Conservation (phyloP, 2,888 invertebrate genomes). For the Dynastes grantii region DNA sequence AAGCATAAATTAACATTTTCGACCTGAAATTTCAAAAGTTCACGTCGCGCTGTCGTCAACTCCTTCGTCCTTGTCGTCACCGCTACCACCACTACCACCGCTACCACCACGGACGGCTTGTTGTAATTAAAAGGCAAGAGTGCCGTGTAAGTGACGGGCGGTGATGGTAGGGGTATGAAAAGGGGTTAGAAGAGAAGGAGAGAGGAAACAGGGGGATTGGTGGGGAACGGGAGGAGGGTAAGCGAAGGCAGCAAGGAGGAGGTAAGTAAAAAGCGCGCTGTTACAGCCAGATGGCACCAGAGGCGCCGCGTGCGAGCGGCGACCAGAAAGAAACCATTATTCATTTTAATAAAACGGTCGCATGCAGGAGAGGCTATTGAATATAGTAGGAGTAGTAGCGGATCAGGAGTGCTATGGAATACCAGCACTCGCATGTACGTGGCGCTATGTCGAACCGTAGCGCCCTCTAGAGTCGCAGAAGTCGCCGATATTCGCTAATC, state of each 20-base stretch:
- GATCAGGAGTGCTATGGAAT: slow-evolving; percentile 54
- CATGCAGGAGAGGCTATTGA: slow-evolving; percentile 66
- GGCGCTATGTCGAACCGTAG: neutral
- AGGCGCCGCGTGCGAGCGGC: slow-evolving; percentile 63
- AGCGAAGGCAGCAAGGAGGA: slow-evolving; percentile 48
- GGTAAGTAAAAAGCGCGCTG: slow-evolving; percentile 66
- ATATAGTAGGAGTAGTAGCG: slow-evolving; percentile 58
- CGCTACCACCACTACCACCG: slow-evolving; percentile 36
- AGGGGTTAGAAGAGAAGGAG: slow-evolving; percentile 55
- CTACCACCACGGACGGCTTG: slow-evolving; percentile 21
- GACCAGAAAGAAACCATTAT: slow-evolving; percentile 68
- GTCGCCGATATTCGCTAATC: slow-evolving; percentile 46
- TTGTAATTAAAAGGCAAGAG: slow-evolving; percentile 59
- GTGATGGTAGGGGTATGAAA: slow-evolving; percentile 53
- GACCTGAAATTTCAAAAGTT: slow-evolving; percentile 68
- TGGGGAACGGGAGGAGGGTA: slow-evolving; percentile 41
- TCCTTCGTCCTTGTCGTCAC: slow-evolving; percentile 36
- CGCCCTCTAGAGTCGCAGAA: slow-evolving; percentile 34
- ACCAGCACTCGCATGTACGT: slow-evolving; percentile 39
- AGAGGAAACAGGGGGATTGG: slow-evolving; percentile 57
- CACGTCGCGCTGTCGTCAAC: slow-evolving; percentile 61
- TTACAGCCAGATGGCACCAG: slow-evolving; percentile 68
- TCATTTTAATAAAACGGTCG: slow-evolving; percentile 69
- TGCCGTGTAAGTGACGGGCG: slow-evolving; percentile 67
- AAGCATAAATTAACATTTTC: slow-evolving; percentile 67